These are phyloP conservation scores for Dicyrtoma fusca DNA, from an alignment of 2,888 invertebrate species.

Conservation along the genomic window DNA sequence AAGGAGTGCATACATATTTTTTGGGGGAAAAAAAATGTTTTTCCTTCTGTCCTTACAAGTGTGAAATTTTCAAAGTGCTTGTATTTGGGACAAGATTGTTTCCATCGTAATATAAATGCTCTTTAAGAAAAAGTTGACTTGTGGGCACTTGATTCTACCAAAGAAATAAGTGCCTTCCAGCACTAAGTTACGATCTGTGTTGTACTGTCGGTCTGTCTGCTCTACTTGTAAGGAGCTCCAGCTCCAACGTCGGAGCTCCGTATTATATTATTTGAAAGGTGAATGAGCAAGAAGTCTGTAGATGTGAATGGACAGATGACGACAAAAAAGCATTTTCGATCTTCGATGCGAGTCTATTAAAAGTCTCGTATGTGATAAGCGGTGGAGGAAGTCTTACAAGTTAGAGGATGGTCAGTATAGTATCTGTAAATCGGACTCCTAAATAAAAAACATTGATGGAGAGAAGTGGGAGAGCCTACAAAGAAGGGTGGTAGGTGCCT, in stretches of 20 bases:
- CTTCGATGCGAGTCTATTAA: not conserved
- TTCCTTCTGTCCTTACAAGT: slow-evolving; percentile 3
- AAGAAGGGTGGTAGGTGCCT: too few relatives aligned
- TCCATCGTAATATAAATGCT: slow-evolving; percentile 8
- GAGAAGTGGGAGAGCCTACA: too few relatives aligned
- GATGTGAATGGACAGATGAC: not conserved
- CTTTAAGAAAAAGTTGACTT: not conserved
- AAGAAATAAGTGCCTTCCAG: too few relatives aligned
- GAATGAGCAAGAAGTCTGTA: slow-evolving; percentile 6
- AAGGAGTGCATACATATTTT: not conserved
- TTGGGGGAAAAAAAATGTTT: not conserved
- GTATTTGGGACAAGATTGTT: slow-evolving; percentile 1
- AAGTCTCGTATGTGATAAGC: too few relatives aligned
- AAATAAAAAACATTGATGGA: too few relatives aligned
- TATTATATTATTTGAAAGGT: not conserved
- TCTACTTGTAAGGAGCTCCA: not conserved
- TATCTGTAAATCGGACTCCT: too few relatives aligned
- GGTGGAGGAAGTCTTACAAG: too few relatives aligned
- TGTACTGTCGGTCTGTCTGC: too few relatives aligned
- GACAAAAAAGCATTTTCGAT: slow-evolving; percentile 2
- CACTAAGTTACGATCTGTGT: too few relatives aligned
- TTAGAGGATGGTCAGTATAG: too few relatives aligned
- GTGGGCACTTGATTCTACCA: too few relatives aligned
- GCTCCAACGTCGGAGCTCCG: too few relatives aligned
- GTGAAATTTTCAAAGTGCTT: slow-evolving; percentile 8